phyloP scores from a whole-genome alignment of 2,888 invertebrate species.

The Gastracanthus pulcherrimus region DNA sequence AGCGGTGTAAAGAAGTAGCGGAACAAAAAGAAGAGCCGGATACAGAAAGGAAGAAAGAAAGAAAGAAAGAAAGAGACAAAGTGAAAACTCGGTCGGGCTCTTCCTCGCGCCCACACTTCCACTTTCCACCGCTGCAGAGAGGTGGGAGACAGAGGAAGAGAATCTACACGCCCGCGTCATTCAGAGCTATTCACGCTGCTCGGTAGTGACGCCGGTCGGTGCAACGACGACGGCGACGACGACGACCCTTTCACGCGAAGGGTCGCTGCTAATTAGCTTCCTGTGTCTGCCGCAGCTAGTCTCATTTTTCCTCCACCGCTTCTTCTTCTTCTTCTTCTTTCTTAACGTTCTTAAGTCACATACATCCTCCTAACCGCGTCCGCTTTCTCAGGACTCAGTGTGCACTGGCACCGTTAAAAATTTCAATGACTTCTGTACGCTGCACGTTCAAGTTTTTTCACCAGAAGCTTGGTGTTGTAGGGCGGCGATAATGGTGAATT shows the following conservation, averaged over 20 bases:
- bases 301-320: too few relatives aligned
- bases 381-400: too few relatives aligned
- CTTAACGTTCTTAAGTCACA: conserved; percentile 15
- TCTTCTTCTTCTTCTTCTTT: neutral
- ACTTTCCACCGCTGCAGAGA: neutral
- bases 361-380: neutral
- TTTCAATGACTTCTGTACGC: neutral
- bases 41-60: neutral
- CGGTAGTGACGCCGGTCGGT: neutral
- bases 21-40: neutral
- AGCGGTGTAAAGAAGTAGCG: neutral
- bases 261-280: conserved; percentile 48
- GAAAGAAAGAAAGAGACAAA: neutral
- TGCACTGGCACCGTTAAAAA: neutral
- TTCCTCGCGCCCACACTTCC: neutral
- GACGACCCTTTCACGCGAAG: conserved; percentile 41
- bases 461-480: neutral
- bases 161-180: neutral
- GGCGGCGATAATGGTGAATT: neutral
- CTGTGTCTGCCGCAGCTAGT: too few relatives aligned
- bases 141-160: neutral
- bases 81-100: neutral
- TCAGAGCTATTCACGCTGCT: conserved; percentile 8
- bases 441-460: neutral
- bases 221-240: too few relatives aligned